Evolutionary conservation across 1,140 invertebrate genomes (phyloP).

Genomic region (Drosophila grimshawi): DNA sequence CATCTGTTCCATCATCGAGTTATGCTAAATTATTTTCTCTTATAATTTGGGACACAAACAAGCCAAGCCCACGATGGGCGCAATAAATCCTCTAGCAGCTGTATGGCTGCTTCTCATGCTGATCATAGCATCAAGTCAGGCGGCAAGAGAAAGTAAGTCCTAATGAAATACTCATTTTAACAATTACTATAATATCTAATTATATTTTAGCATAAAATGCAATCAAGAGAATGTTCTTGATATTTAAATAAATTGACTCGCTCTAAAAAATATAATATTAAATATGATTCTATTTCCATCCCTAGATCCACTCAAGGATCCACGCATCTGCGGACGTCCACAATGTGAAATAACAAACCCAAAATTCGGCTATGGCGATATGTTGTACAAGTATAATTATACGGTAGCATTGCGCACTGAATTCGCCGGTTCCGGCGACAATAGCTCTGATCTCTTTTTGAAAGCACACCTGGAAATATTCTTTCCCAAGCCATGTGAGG

Average conservation of each 20-base stretch:
- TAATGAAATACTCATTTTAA: background rate
- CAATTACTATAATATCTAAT: too few relatives aligned
- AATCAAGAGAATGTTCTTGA: too few relatives aligned
- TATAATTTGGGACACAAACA: constrained; percentile 12
- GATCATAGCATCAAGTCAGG: constrained; percentile 37
- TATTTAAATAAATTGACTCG: too few relatives aligned
- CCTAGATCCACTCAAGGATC: constrained; percentile 88
- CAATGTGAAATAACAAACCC: constrained; percentile 84
- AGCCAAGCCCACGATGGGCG: constrained; percentile 58
- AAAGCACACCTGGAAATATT: constrained; percentile 85
- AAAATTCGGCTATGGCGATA: constrained; percentile 87
- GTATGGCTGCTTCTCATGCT: constrained; percentile 48
- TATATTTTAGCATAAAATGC: too few relatives aligned
- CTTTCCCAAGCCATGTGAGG: constrained; percentile 79
- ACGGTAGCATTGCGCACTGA: constrained; percentile 87
- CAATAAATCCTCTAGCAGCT: constrained; percentile 19
- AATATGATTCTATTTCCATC: background rate
- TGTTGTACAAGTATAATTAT: constrained; percentile 88
- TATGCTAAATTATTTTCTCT: constrained; percentile 1
- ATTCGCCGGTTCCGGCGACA: constrained; percentile 88
- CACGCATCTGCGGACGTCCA: constrained; percentile 88
- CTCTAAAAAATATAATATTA: background rate
- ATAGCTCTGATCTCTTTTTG: constrained; percentile 88
- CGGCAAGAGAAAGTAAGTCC: constrained; percentile 60
- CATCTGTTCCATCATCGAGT: constrained; percentile 16